phyloP scores from a whole-genome alignment of 2,797 vertebrate genomes.

The Discoglossus pictus region DNA sequence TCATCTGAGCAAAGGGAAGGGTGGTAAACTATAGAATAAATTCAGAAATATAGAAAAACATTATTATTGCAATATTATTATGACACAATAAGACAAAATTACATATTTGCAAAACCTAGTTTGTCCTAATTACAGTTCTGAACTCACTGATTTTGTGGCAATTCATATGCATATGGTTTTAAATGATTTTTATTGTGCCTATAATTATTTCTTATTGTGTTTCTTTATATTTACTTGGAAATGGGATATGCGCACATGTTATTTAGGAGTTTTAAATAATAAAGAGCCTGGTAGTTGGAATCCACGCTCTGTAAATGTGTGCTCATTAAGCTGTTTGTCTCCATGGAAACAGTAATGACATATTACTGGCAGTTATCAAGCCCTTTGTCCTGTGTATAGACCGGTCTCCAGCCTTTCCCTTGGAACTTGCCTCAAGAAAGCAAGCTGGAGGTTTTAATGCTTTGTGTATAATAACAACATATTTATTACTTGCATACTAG shows the following conservation, averaged over 20 bases:
- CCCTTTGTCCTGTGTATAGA: slow-evolving; percentile 40
- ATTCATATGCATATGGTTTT: slow-evolving; percentile 4
- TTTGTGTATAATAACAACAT: too few species aligned
- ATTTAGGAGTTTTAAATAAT: slow-evolving; percentile 42
- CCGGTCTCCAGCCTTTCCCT: slow-evolving; percentile 15
- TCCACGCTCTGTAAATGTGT: slow-evolving; percentile 39
- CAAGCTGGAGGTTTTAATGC: neutral
- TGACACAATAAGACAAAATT: too few species aligned
- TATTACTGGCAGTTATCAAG: slow-evolving; percentile 46
- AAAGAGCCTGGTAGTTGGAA: slow-evolving; percentile 34
- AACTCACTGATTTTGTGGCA: neutral
- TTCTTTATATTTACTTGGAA: slow-evolving; percentile 31
- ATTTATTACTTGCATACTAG: too few species aligned
- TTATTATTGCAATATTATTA: too few species aligned
- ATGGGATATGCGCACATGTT: slow-evolving; percentile 30
- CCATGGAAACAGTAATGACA: slow-evolving; percentile 51
- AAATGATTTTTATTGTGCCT: slow-evolving; percentile 1
- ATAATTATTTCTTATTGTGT: slow-evolving; percentile 37
- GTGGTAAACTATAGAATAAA: too few species aligned
- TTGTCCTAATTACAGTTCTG: too few species aligned
- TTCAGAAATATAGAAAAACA: too few species aligned
- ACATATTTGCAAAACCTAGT: too few species aligned
- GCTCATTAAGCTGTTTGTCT: slow-evolving; percentile 48
- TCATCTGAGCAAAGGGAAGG: too few species aligned
- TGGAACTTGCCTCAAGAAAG: neutral